Conservation (phyloP, 2,797 vertebrate species). For the Leuciscus waleckii region DNA sequence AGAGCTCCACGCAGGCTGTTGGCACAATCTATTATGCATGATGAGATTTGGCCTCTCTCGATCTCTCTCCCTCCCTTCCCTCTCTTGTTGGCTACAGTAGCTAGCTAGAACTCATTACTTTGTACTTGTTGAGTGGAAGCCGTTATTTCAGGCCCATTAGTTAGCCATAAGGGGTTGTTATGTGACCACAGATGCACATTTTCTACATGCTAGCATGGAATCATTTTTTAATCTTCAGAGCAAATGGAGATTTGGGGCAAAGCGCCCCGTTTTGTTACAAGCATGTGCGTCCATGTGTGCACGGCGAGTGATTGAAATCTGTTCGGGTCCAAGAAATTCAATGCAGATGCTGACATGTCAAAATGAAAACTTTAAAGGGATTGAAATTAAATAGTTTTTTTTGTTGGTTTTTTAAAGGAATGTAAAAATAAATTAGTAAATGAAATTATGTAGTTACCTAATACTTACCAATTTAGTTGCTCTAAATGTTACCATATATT, state of each 20-base stretch:
- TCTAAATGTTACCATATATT: no score
- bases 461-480: no score
- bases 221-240: slow-evolving; percentile 41
- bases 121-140: slow-evolving; percentile 55
- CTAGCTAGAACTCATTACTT: slow-evolving; percentile 58
- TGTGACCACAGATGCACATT: slow-evolving; percentile 52
- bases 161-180: slow-evolving; percentile 54
- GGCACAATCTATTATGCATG: slow-evolving; percentile 52
- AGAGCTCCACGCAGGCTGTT: slow-evolving; percentile 49
- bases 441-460: no score
- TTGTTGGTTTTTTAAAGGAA: no score
- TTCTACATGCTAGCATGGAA: slow-evolving; percentile 38
- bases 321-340: neutral
- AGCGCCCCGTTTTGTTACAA: slow-evolving; percentile 20
- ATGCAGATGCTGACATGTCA: neutral
- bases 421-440: no score
- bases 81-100: slow-evolving; percentile 45
- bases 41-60: slow-evolving; percentile 49
- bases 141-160: slow-evolving; percentile 61
- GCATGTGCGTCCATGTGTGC: neutral
- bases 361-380: neutral
- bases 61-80: slow-evolving; percentile 34
- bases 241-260: slow-evolving; percentile 39
- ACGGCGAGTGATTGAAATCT: slow-evolving; percentile 16
- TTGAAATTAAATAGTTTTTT: no score